A percentile compares a stretch with the other conserved stretches of the same genome.
These are phyloP conservation scores for Plestiodon gilberti DNA, from an alignment of 2,113 vertebrate genomes.

Conservation along the genomic window DNA sequence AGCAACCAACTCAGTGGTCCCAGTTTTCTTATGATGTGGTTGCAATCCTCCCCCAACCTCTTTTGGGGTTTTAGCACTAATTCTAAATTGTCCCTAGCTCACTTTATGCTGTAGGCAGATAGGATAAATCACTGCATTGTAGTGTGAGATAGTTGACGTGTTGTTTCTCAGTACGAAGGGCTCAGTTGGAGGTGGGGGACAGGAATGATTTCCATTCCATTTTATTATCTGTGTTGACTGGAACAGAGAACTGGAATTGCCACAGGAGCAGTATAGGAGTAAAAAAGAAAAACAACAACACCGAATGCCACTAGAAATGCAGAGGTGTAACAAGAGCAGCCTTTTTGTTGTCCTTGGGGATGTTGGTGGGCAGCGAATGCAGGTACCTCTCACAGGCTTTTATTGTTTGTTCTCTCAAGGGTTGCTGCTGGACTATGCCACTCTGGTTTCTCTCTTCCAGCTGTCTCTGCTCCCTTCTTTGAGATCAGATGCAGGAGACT, in stretches of 20 bases:
- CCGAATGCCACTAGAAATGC: conserved; percentile 2
- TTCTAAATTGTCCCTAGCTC: not conserved
- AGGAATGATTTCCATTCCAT: not conserved
- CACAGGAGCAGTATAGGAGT: not conserved
- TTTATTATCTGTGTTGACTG: not conserved
- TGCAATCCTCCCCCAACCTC: too few relatives aligned
- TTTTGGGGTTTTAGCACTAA: not conserved
- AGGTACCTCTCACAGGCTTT: conserved; percentile 59
- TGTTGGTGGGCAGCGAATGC: fast-evolving
- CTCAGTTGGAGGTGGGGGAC: not conserved
- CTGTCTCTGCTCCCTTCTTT: conserved; percentile 76
- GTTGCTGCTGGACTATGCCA: conserved; percentile 73
- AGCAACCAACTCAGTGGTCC: too few relatives aligned
- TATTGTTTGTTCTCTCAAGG: conserved; percentile 66
- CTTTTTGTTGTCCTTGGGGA: not conserved
- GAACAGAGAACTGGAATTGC: not conserved
- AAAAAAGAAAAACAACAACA: too few relatives aligned
- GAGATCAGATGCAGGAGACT: conserved; percentile 77
- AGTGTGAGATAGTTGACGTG: not conserved
- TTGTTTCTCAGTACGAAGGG: not conserved
- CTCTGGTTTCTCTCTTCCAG: conserved; percentile 77
- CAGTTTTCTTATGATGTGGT: not conserved
- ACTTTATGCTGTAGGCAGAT: not conserved
- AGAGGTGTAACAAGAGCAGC: not conserved
- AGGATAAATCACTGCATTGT: not conserved